Evolutionary conservation across 2,797 vertebrate genomes (phyloP), one percentile per base, ranked within the genome.

Genomic region (Hipposideros larvatus): DNA sequence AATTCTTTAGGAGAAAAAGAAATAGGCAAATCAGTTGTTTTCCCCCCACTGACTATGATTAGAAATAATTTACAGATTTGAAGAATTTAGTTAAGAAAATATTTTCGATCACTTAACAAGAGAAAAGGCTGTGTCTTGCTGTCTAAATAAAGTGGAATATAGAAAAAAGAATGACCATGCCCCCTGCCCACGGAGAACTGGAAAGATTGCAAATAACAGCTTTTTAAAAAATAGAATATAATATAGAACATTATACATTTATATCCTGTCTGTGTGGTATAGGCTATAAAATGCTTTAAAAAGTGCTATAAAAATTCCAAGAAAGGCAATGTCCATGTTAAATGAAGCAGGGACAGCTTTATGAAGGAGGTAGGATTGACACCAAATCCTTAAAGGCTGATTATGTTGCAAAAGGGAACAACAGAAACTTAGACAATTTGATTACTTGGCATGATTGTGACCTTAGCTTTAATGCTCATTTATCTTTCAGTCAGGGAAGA

Each of bases 61-160:
- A 75, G n/a, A 96, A 90, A 75, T 75, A 48, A 73, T 75, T 66
- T 74, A 59, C 51, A 74, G 41, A 34, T 86, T 80, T 68, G 28
- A 80, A 82, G n/a, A 77, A 55, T 70, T 63, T 37, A 77, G 31
- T 57, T 70, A 73, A 78, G 31, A 53, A 85, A 78, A 83, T 4
- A 70, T 41, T 70, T 84, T 77, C 61, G 46, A 53, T 53, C 59
- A 83, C 15, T 75, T 55, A 26, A 37, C 70, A 63, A 83, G 77
- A 57, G 8, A n/a, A 19, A 78, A 85, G 8, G 24, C 51, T 79
- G 11, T 65, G 6, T 73, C 46, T 71, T 79, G 26, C 18, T 77
- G 21, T 41, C 24, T 48, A 48, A 89, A 73, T 11, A 48, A 53
- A 41, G 14, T 79, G 7, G 21, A 65, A 73, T 73, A 16, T n/a